Evolutionary conservation across 2,797 vertebrate species (phyloP).

Genomic region (Garrulus glandarius): DNA sequence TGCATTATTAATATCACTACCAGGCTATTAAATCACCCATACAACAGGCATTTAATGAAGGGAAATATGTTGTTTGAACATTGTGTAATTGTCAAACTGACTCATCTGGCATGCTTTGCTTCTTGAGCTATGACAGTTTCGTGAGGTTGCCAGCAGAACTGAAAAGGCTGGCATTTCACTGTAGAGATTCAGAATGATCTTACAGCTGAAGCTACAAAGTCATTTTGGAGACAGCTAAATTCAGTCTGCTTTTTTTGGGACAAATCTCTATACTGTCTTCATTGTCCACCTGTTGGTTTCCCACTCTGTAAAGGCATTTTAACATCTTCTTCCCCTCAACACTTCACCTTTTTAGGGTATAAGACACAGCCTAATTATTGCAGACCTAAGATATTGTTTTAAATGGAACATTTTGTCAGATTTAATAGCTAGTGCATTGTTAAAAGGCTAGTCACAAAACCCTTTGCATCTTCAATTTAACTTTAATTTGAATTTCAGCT

Average conservation of each 20-base stretch:
- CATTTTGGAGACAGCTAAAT: background rate
- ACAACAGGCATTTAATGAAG: conserved; percentile 28
- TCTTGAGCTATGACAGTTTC: conserved; percentile 17
- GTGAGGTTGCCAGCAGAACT: background rate
- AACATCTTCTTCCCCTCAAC: background rate
- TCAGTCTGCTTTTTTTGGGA: background rate
- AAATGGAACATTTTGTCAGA: background rate
- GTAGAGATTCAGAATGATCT: background rate
- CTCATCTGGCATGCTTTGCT: conserved; percentile 26
- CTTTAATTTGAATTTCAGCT: background rate
- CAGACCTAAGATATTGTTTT: background rate
- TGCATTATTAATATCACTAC: conserved; percentile 34
- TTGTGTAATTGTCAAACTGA: conserved; percentile 25
- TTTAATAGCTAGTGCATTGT: background rate
- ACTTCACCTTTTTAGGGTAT: background rate
- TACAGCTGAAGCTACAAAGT: background rate
- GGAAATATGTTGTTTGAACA: conserved; percentile 49
- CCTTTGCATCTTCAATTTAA: background rate
- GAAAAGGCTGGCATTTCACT: background rate
- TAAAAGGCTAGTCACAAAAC: background rate
- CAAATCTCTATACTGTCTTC: background rate
- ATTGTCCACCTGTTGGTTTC: background rate
- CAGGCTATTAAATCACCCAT: conserved; percentile 35
- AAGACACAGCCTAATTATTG: background rate
- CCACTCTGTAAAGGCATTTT: background rate